phyloP scores from a whole-genome alignment of 2,797 vertebrate species.

The Melanotaenia trifasciata region DNA sequence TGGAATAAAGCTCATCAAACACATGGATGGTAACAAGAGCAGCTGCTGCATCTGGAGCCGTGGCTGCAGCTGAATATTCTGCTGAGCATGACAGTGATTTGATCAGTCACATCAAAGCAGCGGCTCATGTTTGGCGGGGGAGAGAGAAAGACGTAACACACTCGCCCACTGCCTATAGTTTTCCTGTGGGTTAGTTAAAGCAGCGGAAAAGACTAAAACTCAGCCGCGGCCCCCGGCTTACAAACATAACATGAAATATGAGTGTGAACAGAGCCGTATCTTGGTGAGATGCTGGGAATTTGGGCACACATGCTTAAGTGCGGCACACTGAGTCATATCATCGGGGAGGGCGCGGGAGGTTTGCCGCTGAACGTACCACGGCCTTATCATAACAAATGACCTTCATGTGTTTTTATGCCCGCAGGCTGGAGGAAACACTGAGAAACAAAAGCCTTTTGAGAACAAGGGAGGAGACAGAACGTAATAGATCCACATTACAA shows the following conservation, averaged over 20 bases:
- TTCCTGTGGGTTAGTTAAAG: constrained; percentile 53
- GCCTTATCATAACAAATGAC: constrained; percentile 73
- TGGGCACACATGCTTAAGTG: constrained; percentile 48
- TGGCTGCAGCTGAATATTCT: constrained; percentile 38
- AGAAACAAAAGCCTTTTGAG: constrained; percentile 46
- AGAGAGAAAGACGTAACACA: constrained; percentile 47
- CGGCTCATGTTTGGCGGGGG: constrained; percentile 25
- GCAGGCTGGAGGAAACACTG: constrained; percentile 40
- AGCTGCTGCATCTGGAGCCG: constrained; percentile 49
- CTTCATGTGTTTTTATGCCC: constrained; percentile 63
- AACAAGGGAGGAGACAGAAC: constrained; percentile 36
- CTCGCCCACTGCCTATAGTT: constrained; percentile 58
- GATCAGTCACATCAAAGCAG: constrained; percentile 69
- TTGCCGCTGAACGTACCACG: constrained; percentile 43
- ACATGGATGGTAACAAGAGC: constrained; percentile 37
- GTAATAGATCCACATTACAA: constrained; percentile 57
- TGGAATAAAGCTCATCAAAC: constrained; percentile 38
- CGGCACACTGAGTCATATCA: constrained; percentile 46
- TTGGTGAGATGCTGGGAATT: constrained; percentile 21
- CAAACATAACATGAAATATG: constrained; percentile 68
- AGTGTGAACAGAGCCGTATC: constrained; percentile 30
- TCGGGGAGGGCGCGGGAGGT: constrained; percentile 3
- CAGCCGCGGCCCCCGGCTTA: constrained; percentile 46
- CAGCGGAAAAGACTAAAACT: constrained; percentile 58
- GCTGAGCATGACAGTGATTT: constrained; percentile 60